Percentiles rank a stretch among this genome's conserved stretches.
These are phyloP conservation scores for Aphodius sticticus DNA, from an alignment of 2,888 invertebrate genomes.

Conservation along the genomic window DNA sequence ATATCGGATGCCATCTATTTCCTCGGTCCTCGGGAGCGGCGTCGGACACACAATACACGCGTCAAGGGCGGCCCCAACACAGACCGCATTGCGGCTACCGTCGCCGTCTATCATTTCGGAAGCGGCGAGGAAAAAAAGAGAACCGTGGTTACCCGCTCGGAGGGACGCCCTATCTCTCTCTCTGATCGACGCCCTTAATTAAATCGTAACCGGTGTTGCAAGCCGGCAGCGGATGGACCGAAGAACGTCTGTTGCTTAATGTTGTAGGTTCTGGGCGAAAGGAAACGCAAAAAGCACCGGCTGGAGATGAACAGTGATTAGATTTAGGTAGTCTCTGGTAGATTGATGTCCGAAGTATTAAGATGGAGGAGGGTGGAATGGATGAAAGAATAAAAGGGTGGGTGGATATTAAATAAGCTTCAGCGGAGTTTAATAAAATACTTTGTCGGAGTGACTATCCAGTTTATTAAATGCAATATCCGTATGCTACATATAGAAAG, in stretches of 20 bases:
- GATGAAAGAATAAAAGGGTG: neutral
- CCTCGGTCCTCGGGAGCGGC: constrained; percentile 5
- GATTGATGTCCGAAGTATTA: neutral
- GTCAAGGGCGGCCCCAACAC: constrained; percentile 35
- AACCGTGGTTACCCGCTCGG: neutral
- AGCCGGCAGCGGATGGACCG: neutral
- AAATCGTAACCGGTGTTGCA: neutral
- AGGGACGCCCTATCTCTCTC: too few species aligned
- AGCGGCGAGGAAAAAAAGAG: neutral
- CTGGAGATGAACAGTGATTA: neutral
- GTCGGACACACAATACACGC: neutral
- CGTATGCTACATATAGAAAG: too few species aligned
- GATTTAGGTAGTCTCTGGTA: neutral
- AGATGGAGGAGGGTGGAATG: neutral
- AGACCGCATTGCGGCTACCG: constrained; percentile 36
- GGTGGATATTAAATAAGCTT: too few species aligned
- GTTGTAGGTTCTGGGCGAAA: neutral
- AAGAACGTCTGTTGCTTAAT: neutral
- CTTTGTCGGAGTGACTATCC: too few species aligned
- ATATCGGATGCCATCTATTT: constrained; percentile 50
- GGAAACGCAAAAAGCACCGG: neutral
- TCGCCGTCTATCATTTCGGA: neutral
- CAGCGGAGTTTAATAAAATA: too few species aligned
- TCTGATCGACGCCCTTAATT: neutral
- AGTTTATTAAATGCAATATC: too few species aligned